These are phyloP conservation scores for Ranitomeya variabilis DNA, from an alignment of 2,113 vertebrate genomes.

Conservation along the genomic window DNA sequence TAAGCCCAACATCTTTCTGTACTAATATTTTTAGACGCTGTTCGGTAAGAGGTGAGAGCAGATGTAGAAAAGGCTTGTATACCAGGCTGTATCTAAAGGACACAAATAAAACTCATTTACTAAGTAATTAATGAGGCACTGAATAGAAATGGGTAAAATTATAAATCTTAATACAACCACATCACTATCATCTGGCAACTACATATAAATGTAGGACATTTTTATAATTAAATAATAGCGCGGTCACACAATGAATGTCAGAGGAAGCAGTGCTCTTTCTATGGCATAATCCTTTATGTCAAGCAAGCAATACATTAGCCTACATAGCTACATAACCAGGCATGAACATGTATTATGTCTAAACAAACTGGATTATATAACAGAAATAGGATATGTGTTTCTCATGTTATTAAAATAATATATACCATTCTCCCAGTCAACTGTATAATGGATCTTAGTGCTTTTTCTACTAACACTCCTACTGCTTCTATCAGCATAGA, in stretches of 20 bases:
- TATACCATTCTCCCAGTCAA: background rate
- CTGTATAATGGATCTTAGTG: background rate
- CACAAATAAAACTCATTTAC: background rate
- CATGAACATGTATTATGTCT: background rate
- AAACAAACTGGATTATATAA: background rate
- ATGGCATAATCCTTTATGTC: background rate
- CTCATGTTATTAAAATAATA: background rate
- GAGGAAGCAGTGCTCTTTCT: background rate
- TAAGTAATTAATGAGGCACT: background rate
- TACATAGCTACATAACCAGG: background rate
- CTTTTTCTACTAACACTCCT: background rate
- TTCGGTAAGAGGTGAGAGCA: conserved; percentile 24
- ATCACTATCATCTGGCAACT: background rate
- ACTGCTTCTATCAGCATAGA: background rate
- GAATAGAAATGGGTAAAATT: background rate
- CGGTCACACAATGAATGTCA: background rate
- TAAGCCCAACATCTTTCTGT: conserved; percentile 41
- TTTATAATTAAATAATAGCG: background rate
- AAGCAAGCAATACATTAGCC: background rate
- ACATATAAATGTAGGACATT: background rate
- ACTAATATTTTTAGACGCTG: conserved; percentile 16
- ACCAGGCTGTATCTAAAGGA: conserved; percentile 44
- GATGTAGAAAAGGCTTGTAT: conserved; percentile 27
- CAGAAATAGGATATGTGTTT: background rate
- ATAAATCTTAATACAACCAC: background rate